These are phyloP conservation scores for Pseudomyrmex flavicornis DNA, from an alignment of 1,140 invertebrate species.

Conservation along the genomic window DNA sequence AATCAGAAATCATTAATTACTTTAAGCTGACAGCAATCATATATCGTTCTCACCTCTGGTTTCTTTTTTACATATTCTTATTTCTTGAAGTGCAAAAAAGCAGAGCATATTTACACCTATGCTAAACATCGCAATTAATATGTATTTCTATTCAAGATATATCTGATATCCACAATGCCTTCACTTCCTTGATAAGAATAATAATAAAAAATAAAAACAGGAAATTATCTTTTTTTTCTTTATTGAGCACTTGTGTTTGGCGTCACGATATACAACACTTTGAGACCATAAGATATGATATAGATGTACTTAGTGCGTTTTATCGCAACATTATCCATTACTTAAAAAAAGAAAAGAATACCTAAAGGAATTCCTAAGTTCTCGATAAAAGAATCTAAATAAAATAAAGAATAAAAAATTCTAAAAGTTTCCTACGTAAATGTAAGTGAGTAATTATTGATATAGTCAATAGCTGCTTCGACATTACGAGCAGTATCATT, in stretches of 20 bases:
- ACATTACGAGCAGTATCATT: neutral
- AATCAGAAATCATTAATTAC: neutral
- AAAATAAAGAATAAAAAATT: no score
- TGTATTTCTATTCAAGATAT: neutral
- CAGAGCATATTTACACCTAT: neutral
- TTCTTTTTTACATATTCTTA: neutral
- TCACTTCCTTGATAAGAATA: no score
- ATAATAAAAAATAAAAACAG: neutral
- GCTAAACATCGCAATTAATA: conserved; percentile 26
- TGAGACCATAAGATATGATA: neutral
- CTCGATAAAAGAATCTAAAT: neutral
- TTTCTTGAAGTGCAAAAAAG: conserved; percentile 4
- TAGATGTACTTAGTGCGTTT: no score
- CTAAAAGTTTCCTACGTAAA: neutral
- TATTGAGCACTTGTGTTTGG: neutral
- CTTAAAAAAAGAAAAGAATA: neutral
- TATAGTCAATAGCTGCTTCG: neutral
- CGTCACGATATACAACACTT: neutral
- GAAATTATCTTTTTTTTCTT: neutral
- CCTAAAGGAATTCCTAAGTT: neutral
- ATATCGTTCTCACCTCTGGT: neutral
- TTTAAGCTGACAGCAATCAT: neutral
- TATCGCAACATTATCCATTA: no score
- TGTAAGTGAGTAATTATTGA: neutral
- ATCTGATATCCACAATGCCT: no score